These are phyloP conservation scores for Buphagus erythrorhynchus DNA, from an alignment of 2,797 vertebrate species.

Conservation along the genomic window DNA sequence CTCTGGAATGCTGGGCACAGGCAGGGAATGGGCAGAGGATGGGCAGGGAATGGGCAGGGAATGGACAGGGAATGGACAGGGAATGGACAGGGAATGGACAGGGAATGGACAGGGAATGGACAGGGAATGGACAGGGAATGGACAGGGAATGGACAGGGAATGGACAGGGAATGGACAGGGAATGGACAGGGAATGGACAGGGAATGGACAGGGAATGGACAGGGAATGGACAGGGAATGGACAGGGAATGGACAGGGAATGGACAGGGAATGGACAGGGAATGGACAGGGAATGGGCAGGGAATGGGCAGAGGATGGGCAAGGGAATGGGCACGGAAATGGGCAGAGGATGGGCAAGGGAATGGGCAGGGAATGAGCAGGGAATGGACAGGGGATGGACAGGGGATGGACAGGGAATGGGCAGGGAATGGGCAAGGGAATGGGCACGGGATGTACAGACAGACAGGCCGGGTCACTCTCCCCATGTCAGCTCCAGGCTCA, in stretches of 20 bases:
- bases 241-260: not conserved
- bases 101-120: too few species aligned
- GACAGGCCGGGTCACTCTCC: not conserved
- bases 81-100: not conserved
- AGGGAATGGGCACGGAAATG: too few species aligned
- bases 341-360: too few species aligned
- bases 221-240: not conserved
- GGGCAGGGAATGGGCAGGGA: not conserved
- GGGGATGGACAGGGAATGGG: not conserved
- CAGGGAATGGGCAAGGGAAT: not conserved
- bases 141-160: not conserved
- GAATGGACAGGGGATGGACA: not conserved
- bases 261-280: too few species aligned
- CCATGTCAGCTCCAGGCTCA: not conserved
- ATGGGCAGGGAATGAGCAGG: too few species aligned
- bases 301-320: not conserved
- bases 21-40: not conserved
- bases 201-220: not conserved
- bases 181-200: not conserved
- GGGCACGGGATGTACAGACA: not conserved
- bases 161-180: not conserved
- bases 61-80: not conserved
- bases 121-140: not conserved
- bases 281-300: not conserved
- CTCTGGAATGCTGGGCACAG: not conserved